Conservation (phyloP, 2,113 vertebrate genomes). For the Apodemus speciosus region DNA sequence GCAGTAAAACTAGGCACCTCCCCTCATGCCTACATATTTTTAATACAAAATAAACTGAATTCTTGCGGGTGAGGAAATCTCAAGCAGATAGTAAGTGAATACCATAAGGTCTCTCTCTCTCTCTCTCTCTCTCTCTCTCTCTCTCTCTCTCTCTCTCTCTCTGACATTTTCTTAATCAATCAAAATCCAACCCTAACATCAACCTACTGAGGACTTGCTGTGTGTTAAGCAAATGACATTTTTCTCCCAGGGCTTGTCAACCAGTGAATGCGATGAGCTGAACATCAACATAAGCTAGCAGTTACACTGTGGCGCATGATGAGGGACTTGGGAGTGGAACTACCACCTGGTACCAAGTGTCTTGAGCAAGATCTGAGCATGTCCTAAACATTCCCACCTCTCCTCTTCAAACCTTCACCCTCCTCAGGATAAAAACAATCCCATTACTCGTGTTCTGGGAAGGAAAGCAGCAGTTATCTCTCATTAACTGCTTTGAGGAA, state of each 20-base stretch:
- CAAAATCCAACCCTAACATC: neutral
- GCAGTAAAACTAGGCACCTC: neutral
- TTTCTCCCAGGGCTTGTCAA: neutral
- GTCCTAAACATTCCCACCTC: neutral
- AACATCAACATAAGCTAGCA: neutral
- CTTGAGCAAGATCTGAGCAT: neutral
- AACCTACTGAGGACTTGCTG: neutral
- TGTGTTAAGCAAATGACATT: neutral
- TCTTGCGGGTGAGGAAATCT: neutral
- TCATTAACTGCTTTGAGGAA: neutral
- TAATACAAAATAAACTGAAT: neutral
- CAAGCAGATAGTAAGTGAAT: neutral
- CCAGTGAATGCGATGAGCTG: neutral
- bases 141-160: neutral
- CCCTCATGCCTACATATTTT: neutral
- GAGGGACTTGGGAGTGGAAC: neutral
- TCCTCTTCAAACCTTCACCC: neutral
- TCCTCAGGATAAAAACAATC: neutral
- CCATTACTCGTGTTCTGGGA: neutral
- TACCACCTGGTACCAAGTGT: neutral
- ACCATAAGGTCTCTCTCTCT: neutral
- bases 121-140: neutral
- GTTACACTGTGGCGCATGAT: neutral
- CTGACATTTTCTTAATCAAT: constrained; percentile 37
- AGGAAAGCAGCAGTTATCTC: neutral